Conservation (phyloP, 2,888 invertebrate genomes). For the Plebejus melissa region DNA sequence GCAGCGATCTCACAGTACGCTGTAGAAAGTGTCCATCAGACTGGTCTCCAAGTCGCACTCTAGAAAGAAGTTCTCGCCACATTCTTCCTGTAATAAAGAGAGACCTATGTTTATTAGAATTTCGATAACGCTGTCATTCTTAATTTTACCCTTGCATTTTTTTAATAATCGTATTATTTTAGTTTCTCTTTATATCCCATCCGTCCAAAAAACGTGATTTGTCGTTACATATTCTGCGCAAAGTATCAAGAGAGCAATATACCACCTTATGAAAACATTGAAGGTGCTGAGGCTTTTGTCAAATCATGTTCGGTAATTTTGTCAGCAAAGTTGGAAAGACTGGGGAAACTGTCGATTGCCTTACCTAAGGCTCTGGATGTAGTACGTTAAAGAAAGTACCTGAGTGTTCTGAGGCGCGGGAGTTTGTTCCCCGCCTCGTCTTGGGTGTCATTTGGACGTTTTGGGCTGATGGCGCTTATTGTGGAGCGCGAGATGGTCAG, state of each 20-base stretch:
- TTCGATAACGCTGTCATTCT: neutral
- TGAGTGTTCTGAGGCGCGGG: constrained; percentile 60
- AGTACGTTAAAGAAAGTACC: constrained; percentile 42
- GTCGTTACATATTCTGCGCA: no score
- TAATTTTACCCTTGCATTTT: neutral
- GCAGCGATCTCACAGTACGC: constrained; percentile 58
- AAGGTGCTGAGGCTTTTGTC: no score
- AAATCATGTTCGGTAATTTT: no score
- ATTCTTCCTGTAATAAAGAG: constrained; percentile 61
- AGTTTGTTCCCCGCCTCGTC: constrained; percentile 69
- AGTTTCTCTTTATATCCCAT: no score
- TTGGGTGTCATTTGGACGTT: constrained; percentile 83
- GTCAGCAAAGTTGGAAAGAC: no score
- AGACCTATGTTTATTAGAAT: neutral
- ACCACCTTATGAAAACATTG: no score
- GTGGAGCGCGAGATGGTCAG: constrained; percentile 96
- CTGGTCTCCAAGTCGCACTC: constrained; percentile 70
- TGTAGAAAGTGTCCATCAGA: constrained; percentile 71
- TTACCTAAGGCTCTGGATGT: no score
- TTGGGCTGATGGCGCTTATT: constrained; percentile 98
- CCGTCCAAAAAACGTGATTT: no score
- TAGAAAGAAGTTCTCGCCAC: constrained; percentile 69
- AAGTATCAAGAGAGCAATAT: no score
- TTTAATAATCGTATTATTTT: neutral
- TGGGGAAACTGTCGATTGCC: no score